These are phyloP conservation scores for Hyalella azteca DNA, from an alignment of 2,888 invertebrate genomes.

Conservation along the genomic window DNA sequence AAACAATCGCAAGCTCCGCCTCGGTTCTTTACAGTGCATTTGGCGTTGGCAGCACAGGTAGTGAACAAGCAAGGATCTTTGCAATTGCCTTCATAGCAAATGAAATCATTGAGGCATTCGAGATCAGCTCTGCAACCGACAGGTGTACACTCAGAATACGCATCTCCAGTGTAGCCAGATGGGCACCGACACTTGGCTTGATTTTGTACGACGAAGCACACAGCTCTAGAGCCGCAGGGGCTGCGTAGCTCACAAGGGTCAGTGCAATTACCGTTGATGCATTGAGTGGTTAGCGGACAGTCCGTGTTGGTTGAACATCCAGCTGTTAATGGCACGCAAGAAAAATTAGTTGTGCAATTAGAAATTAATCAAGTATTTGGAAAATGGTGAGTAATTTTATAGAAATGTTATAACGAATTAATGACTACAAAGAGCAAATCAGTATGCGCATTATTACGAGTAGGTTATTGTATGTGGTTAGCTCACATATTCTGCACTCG, in stretches of 20 bases:
- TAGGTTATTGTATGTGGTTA: slow-evolving; percentile 22
- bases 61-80: slow-evolving; percentile 77
- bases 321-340: slow-evolving; percentile 66
- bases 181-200: slow-evolving; percentile 79
- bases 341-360: too few relatives aligned
- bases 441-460: slow-evolving; percentile 77
- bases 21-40: slow-evolving; percentile 59
- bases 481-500: slow-evolving; percentile 70
- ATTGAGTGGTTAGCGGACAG: slow-evolving; percentile 79
- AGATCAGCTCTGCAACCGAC: slow-evolving; percentile 80
- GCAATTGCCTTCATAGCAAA: slow-evolving; percentile 73
- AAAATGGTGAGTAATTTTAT: not conserved
- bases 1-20: slow-evolving; percentile 82
- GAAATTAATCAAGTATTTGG: not conserved
- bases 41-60: slow-evolving; percentile 84
- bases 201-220: slow-evolving; percentile 78
- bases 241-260: slow-evolving; percentile 79
- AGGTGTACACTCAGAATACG: slow-evolving; percentile 66
- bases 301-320: slow-evolving; percentile 81
- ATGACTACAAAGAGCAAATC: slow-evolving; percentile 75
- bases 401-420: not conserved
- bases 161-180: slow-evolving; percentile 77
- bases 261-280: slow-evolving; percentile 80
- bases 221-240: slow-evolving; percentile 80
- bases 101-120: slow-evolving; percentile 79